These are phyloP conservation scores for Tetramorium parvispinum DNA, from an alignment of 1,140 invertebrate genomes.

Conservation along the genomic window DNA sequence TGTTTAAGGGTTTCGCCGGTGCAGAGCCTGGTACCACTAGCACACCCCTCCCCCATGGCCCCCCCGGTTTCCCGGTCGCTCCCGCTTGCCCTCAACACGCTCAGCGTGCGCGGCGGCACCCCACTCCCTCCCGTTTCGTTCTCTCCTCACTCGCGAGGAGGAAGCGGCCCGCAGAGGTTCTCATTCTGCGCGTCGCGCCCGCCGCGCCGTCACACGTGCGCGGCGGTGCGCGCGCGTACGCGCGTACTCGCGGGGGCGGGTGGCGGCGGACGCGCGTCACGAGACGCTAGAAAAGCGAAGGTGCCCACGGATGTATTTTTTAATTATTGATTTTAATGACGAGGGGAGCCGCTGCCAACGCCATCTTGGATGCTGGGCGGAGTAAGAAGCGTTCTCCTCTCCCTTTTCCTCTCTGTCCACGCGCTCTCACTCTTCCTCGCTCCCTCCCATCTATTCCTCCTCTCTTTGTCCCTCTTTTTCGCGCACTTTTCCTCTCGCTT, in stretches of 20 bases:
- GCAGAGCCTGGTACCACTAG: conserved; percentile 70
- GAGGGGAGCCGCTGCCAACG: conserved; percentile 84
- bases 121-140: conserved; percentile 44
- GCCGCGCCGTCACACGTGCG: conserved; percentile 52
- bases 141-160: conserved; percentile 44
- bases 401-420: conserved; percentile 63
- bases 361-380: conserved; percentile 86
- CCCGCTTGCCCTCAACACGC: conserved; percentile 47
- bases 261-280: conserved; percentile 78
- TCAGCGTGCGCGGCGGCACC: conserved; percentile 56
- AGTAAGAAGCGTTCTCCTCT: conserved; percentile 83
- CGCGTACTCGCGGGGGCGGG: conserved; percentile 55
- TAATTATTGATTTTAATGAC: conserved; percentile 87
- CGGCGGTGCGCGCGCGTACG: conserved; percentile 51
- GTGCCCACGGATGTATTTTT: conserved; percentile 86
- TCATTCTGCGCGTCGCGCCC: conserved; percentile 39
- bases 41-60: conserved; percentile 39
- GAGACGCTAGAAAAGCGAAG: conserved; percentile 84
- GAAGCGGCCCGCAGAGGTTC: conserved; percentile 68
- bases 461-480: conserved; percentile 48
- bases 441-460: conserved; percentile 35
- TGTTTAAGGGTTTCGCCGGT: conserved; percentile 66
- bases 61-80: conserved; percentile 46
- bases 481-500: conserved; percentile 61
- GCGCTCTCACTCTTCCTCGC: conserved; percentile 48